Percentiles rank a stretch among this genome's conserved stretches.
phyloP scores from a whole-genome alignment of 2,797 vertebrate species.

The Sandelia bainsii region DNA sequence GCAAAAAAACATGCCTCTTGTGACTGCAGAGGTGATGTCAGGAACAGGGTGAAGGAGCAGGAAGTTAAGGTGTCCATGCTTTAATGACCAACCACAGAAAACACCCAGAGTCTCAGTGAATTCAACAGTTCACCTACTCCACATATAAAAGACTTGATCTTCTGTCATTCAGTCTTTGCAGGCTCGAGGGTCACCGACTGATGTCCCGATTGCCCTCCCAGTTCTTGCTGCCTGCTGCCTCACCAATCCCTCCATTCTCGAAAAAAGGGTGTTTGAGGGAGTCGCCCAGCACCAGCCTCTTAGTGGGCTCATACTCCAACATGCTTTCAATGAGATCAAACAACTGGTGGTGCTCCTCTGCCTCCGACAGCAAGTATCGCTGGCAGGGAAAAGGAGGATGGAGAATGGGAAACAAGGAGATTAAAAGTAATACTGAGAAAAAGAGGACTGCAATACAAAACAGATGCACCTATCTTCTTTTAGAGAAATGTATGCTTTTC shows the following conservation, averaged over 20 bases:
- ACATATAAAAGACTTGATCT: conserved; percentile 44
- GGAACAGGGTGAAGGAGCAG: conserved; percentile 29
- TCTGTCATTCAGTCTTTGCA: conserved; percentile 59
- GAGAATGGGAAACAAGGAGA: background rate
- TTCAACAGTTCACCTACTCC: conserved; percentile 55
- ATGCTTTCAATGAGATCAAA: conserved; percentile 97
- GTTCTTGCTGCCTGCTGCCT: conserved; percentile 80
- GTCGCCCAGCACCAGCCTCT: conserved; percentile 89
- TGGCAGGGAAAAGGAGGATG: conserved; percentile 59
- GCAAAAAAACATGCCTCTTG: conserved; percentile 42
- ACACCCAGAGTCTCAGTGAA: conserved; percentile 32
- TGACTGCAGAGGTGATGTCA: conserved; percentile 52
- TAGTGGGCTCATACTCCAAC: conserved; percentile 96
- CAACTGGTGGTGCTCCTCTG: conserved; percentile 95
- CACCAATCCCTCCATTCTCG: conserved; percentile 61
- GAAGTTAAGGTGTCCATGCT: conserved; percentile 68
- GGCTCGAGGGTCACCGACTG: conserved; percentile 91
- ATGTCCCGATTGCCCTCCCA: conserved; percentile 98
- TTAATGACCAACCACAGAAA: conserved; percentile 46
- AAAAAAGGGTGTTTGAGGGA: conserved; percentile 96
- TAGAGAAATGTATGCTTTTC: background rate
- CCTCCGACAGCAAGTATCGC: conserved; percentile 94
- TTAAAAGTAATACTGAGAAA: background rate
- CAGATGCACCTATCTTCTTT: background rate
- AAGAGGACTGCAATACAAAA: background rate